Percentiles rank a stretch among this genome's conserved stretches.
Evolutionary conservation across 2,797 vertebrate species (phyloP).

Genomic region (Anguilla anguilla): DNA sequence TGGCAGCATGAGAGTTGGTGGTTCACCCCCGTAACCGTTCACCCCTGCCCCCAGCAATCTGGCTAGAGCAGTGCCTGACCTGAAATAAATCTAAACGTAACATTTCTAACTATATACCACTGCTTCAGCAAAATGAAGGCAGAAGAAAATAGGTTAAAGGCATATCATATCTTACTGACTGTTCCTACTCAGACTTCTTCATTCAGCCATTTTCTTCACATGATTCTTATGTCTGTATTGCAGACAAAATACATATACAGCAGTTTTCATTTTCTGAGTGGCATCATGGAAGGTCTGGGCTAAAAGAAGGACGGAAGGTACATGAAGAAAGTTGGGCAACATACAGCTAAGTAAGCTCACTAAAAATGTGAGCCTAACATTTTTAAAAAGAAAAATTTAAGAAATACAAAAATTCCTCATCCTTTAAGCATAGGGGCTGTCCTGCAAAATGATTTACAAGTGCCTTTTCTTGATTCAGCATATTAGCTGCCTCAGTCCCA

Average conservation of each 20-base stretch:
- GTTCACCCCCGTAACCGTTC: no score
- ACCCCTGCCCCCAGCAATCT: no score
- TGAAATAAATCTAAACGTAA: no score
- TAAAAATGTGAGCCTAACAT: no score
- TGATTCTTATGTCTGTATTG: neutral
- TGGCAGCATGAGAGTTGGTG: no score
- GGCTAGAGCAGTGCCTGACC: no score
- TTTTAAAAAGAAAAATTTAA: no score
- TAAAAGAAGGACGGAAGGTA: neutral
- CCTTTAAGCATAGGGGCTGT: neutral
- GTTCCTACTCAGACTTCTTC: neutral
- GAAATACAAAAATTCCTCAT: no score
- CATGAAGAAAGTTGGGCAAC: neutral
- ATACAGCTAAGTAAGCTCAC: neutral
- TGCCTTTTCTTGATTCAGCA: neutral
- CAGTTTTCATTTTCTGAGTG: constrained; percentile 4
- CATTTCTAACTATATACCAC: no score
- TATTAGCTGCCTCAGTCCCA: neutral
- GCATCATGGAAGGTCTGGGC: neutral
- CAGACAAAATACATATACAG: constrained; percentile 2
- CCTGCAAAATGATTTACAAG: neutral
- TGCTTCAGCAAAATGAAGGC: no score
- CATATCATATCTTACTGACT: neutral
- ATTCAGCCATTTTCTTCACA: constrained; percentile 1
- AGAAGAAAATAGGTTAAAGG: neutral